phyloP scores from a whole-genome alignment of 2,888 invertebrate species.

The Amphipyra tragopoginis region DNA sequence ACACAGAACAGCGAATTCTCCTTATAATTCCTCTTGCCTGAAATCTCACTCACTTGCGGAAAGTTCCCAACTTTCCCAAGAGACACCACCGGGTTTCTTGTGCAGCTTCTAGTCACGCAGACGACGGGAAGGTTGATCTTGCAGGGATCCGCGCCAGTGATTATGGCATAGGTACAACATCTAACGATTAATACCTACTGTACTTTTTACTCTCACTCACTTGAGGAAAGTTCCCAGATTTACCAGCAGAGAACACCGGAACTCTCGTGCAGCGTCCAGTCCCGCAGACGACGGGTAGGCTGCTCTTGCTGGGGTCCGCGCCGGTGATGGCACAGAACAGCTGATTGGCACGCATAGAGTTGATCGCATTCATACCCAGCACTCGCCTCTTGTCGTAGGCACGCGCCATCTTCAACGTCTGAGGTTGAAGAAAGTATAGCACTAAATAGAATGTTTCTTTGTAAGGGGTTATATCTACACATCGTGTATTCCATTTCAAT shows the following conservation, averaged over 20 bases:
- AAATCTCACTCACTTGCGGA: no score
- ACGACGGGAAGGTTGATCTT: no score
- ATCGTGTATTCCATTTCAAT: no score
- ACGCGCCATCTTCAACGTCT: constrained; percentile 74
- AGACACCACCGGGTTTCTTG: no score
- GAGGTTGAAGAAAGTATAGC: background rate
- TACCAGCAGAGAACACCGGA: constrained; percentile 80
- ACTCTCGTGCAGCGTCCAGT: constrained; percentile 81
- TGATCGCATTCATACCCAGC: constrained; percentile 81
- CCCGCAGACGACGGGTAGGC: constrained; percentile 79
- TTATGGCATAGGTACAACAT: no score
- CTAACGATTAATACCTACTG: background rate
- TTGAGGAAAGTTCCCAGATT: constrained; percentile 72
- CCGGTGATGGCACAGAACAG: constrained; percentile 77
- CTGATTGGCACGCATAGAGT: constrained; percentile 85
- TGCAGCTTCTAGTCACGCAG: no score
- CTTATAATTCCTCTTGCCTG: no score
- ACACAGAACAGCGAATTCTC: no score
- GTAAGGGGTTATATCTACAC: no score
- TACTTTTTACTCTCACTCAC: constrained; percentile 55
- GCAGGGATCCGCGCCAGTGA: no score
- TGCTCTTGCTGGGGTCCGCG: constrained; percentile 66
- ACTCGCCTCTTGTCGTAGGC: constrained; percentile 77
- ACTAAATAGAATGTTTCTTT: no score
- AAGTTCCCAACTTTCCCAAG: no score